phyloP scores from a whole-genome alignment of 2,797 vertebrate species.

The Prunella strophiata region DNA sequence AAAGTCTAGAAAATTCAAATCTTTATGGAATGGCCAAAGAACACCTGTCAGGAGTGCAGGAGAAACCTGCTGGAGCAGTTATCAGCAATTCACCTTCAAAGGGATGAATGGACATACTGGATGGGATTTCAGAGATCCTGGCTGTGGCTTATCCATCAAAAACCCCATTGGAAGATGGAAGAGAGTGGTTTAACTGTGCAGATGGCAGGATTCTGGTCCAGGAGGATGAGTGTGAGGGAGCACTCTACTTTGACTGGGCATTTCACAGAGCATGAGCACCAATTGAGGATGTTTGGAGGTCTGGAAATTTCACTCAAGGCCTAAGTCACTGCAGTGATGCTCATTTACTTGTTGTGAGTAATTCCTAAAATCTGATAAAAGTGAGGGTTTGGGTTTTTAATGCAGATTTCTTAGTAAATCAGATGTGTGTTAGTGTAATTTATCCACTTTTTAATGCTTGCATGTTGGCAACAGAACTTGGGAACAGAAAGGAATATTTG shows the following conservation, averaged over 20 bases:
- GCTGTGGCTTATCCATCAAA: neutral
- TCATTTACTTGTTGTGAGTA: neutral
- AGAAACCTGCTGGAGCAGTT: neutral
- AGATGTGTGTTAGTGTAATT: neutral
- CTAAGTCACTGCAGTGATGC: neutral
- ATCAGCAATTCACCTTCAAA: neutral
- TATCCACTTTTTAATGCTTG: neutral
- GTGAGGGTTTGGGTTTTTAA: rapidly evolving
- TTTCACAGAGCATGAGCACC: neutral
- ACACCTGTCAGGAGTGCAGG: neutral
- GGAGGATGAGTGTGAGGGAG: neutral
- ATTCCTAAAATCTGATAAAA: neutral
- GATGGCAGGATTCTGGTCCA: neutral
- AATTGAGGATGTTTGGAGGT: neutral
- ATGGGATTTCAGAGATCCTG: neutral
- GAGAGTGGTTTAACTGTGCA: neutral
- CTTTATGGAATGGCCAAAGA: neutral
- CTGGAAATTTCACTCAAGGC: neutral
- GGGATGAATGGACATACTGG: neutral
- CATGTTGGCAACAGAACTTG: neutral
- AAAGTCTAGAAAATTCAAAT: neutral
- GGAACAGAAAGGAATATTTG: neutral
- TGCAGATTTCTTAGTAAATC: neutral
- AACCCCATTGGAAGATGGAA: neutral
- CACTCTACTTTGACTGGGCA: neutral